A percentile compares a stretch with the other conserved stretches of the same genome.
These are phyloP conservation scores for Agrochola lychnidis DNA, from an alignment of 2,888 invertebrate genomes.

Conservation along the genomic window DNA sequence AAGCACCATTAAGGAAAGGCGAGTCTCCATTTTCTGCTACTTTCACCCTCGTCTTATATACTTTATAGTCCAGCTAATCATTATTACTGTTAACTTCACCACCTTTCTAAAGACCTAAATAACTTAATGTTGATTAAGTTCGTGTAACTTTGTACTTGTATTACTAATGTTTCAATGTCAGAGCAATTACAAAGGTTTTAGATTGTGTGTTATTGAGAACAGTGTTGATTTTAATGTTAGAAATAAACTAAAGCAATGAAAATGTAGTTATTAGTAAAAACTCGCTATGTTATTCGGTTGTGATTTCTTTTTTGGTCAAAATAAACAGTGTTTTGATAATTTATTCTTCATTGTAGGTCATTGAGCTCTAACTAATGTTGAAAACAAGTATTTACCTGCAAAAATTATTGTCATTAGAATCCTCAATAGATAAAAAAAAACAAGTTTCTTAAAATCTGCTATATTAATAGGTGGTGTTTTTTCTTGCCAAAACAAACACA, in stretches of 20 bases:
- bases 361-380: background rate
- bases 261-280: background rate
- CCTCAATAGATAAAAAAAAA: background rate
- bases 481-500: conserved; percentile 2
- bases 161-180: conserved; percentile 48
- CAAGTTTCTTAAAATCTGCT: background rate
- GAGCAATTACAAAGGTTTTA: conserved; percentile 42
- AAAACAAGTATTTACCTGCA: background rate
- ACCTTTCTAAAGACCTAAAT: conserved; percentile 54
- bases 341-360: background rate
- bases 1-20: background rate
- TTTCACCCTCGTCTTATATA: conserved; percentile 26
- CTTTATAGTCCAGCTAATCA: conserved; percentile 19
- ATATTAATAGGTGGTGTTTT: background rate
- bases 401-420: background rate
- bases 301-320: background rate
- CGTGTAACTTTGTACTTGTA: conserved; percentile 29
- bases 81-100: conserved; percentile 25
- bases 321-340: background rate
- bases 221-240: conserved; percentile 10
- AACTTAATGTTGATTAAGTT: conserved; percentile 33
- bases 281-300: too few species aligned
- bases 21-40: conserved; percentile 12
- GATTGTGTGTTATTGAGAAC: conserved; percentile 53
- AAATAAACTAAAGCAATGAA: conserved; percentile 5